Evolutionary conservation across 2,888 invertebrate genomes (phyloP).

Genomic region (Polymixis lichenea): DNA sequence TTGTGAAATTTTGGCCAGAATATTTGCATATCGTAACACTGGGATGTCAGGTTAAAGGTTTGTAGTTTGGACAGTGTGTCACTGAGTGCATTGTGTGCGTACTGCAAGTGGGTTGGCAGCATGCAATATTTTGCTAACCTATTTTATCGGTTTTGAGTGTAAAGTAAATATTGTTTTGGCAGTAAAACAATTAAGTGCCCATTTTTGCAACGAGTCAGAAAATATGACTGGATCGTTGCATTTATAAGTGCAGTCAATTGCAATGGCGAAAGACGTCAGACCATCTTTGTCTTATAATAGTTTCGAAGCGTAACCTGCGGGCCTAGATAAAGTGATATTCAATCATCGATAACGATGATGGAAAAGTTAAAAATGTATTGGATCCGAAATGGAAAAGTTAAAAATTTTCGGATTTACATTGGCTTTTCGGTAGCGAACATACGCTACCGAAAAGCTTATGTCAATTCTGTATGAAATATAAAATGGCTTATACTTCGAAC

Average conservation of each 20-base stretch:
- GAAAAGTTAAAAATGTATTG: no score
- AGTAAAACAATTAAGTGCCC: slow-evolving; percentile 40
- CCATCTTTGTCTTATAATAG: neutral
- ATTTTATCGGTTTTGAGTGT: slow-evolving; percentile 56
- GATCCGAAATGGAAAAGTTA: no score
- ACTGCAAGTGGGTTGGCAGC: slow-evolving; percentile 31
- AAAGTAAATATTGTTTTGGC: slow-evolving; percentile 51
- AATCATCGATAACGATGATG: no score
- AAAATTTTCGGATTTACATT: no score
- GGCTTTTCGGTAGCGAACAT: no score
- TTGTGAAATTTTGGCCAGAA: slow-evolving; percentile 77
- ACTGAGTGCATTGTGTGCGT: slow-evolving; percentile 42
- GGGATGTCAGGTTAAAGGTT: slow-evolving; percentile 68
- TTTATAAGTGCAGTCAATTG: neutral
- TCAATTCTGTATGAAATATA: no score
- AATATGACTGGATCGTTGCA: neutral
- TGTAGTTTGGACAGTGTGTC: slow-evolving; percentile 57
- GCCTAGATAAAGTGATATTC: no score
- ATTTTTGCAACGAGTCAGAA: slow-evolving; percentile 30
- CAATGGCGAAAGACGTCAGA: neutral
- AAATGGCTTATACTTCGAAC: no score
- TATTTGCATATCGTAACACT: slow-evolving; percentile 80
- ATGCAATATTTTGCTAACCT: slow-evolving; percentile 64
- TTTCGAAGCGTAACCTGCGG: no score
- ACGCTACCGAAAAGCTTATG: no score